These are phyloP conservation scores for Cheilosia urbana DNA, from an alignment of 2,888 invertebrate genomes.

Conservation along the genomic window DNA sequence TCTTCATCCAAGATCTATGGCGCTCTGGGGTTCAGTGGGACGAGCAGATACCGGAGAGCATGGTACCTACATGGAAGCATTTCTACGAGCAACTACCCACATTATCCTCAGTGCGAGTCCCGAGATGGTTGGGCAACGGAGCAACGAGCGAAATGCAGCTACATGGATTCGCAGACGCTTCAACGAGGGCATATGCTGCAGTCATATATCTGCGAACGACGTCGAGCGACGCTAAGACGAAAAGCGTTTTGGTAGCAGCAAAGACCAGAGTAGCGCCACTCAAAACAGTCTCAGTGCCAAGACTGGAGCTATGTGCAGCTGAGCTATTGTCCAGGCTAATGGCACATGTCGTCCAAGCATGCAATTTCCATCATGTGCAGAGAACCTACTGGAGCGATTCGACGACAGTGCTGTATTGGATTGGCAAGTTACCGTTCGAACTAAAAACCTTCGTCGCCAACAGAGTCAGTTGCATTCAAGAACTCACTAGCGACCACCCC, in stretches of 20 bases:
- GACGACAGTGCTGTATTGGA: constrained; percentile 39
- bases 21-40: constrained; percentile 33
- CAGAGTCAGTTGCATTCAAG: constrained; percentile 21
- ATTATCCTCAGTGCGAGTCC: not conserved
- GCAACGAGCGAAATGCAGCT: constrained; percentile 74
- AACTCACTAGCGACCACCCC: not conserved
- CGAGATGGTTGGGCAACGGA: constrained; percentile 18
- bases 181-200: constrained; percentile 75
- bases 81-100: constrained; percentile 4
- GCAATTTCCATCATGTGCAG: not conserved
- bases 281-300: constrained; percentile 45
- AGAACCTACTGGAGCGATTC: constrained; percentile 57
- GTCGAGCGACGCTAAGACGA: constrained; percentile 2
- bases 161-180: constrained; percentile 77
- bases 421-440: constrained; percentile 19
- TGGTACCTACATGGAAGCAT: not conserved
- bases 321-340: constrained; percentile 24
- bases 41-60: constrained; percentile 37
- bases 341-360: not conserved
- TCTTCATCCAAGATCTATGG: too few relatives aligned
- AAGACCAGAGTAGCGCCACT: constrained; percentile 57
- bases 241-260: not conserved
- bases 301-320: constrained; percentile 34
- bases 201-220: constrained; percentile 68
- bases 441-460: constrained; percentile 49